A percentile compares a stretch with the other conserved stretches of the same genome.
Evolutionary conservation across 2,888 invertebrate species (phyloP).

Genomic region (Amorpha juglandis): DNA sequence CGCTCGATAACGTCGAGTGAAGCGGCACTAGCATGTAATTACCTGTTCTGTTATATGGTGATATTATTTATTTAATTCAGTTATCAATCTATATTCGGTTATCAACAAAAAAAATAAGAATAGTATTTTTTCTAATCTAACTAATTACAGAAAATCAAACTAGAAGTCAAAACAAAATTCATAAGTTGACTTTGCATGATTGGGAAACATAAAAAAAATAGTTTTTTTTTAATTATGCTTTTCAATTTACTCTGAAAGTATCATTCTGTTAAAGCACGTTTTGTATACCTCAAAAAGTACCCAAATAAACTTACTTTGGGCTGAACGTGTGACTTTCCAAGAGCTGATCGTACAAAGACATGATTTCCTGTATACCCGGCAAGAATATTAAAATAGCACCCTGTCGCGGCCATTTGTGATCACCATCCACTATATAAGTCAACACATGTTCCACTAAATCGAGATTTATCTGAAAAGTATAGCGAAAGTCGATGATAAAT

Average conservation of each 20-base stretch:
- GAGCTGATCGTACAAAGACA: constrained; percentile 87
- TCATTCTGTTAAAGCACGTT: too few relatives aligned
- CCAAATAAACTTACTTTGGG: constrained; percentile 71
- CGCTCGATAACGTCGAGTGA: constrained; percentile 93
- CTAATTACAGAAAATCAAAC: too few relatives aligned
- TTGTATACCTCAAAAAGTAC: neutral
- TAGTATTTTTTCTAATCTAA: too few relatives aligned
- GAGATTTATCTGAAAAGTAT: constrained; percentile 85
- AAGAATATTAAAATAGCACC: constrained; percentile 92
- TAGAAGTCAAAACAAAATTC: too few relatives aligned
- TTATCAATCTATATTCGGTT: too few relatives aligned
- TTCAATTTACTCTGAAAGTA: too few relatives aligned
- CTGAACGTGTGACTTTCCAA: constrained; percentile 86
- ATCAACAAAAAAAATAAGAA: too few relatives aligned
- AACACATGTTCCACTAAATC: constrained; percentile 90
- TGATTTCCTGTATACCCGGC: constrained; percentile 92
- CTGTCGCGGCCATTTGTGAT: constrained; percentile 86
- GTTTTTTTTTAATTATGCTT: too few relatives aligned
- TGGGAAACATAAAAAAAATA: too few relatives aligned
- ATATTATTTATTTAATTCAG: neutral
- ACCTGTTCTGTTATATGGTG: constrained; percentile 71
- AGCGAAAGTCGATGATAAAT: too few relatives aligned
- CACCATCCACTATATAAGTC: constrained; percentile 88
- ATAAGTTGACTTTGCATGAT: too few relatives aligned
- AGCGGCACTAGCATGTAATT: constrained; percentile 91